Conservation (phyloP, 2,113 vertebrate species). For the Microtus richardsoni region DNA sequence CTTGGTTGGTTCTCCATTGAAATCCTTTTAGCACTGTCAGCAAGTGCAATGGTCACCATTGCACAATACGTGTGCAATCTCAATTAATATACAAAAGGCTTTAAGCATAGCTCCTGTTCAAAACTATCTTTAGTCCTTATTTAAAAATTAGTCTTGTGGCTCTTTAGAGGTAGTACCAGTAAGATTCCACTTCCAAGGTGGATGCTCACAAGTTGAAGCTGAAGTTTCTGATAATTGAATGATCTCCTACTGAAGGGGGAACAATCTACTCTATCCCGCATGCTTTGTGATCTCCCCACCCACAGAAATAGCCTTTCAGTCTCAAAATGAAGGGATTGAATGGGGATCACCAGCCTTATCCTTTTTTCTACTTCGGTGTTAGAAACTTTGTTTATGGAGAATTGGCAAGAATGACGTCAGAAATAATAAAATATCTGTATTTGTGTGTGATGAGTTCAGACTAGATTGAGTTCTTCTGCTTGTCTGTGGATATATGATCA, state of each 20-base stretch:
- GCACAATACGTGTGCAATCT: not conserved
- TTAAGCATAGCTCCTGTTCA: not conserved
- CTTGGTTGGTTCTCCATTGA: not conserved
- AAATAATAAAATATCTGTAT: conserved; percentile 30
- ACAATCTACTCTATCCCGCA: not conserved
- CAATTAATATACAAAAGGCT: not conserved
- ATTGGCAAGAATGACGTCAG: not conserved
- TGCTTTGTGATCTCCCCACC: not conserved
- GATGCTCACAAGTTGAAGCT: conserved; percentile 26
- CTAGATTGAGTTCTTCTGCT: conserved; percentile 7
- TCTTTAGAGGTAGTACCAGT: conserved; percentile 16
- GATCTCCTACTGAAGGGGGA: conserved; percentile 20
- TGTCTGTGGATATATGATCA: conserved; percentile 9
- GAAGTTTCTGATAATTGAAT: conserved; percentile 35
- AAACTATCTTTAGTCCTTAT: not conserved
- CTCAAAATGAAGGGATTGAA: conserved; percentile 42
- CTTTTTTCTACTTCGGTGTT: not conserved
- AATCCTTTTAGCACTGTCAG: not conserved
- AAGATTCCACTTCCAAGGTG: conserved; percentile 1
- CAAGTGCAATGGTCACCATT: not conserved
- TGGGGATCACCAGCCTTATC: not conserved
- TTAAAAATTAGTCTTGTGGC: not conserved
- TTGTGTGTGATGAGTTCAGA: conserved; percentile 19
- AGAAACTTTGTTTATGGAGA: conserved; percentile 34
- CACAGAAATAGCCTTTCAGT: conserved; percentile 15